Evolutionary conservation across 1,140 invertebrate species (phyloP).

Genomic region (Diplogasteroides magnus): DNA sequence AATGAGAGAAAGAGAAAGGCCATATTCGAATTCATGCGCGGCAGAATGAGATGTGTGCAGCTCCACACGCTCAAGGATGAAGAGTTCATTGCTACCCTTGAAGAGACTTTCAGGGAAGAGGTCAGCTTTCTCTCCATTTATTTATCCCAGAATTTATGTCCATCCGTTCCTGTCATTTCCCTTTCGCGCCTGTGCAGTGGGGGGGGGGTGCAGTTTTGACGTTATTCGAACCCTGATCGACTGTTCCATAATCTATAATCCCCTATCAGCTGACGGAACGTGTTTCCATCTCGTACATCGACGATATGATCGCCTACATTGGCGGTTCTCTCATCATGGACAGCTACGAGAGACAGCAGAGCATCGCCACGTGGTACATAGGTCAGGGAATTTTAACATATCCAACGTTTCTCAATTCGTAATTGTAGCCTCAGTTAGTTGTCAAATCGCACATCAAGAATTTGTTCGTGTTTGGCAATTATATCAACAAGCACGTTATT

Average conservation of each 20-base stretch:
- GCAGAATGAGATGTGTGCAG: neutral
- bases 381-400: too few species aligned
- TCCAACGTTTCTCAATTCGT: too few species aligned
- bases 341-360: neutral
- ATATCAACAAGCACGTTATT: too few species aligned
- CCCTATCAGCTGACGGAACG: neutral
- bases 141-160: too few species aligned
- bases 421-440: too few species aligned
- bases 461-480: too few species aligned
- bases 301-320: neutral
- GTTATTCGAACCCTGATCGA: neutral
- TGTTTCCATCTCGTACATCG: neutral
- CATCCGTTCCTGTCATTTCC: too few species aligned
- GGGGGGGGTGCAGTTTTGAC: neutral
- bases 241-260: neutral
- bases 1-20: neutral
- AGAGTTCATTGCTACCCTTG: neutral
- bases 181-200: too few species aligned
- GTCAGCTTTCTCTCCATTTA: too few species aligned
- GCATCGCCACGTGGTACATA: neutral
- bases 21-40: neutral
- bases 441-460: too few species aligned
- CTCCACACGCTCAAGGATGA: neutral
- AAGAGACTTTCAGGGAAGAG: neutral
- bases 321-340: neutral